These are phyloP conservation scores for Macrosiphum euphorbiae DNA, from an alignment of 2,888 invertebrate species.

Conservation along the genomic window DNA sequence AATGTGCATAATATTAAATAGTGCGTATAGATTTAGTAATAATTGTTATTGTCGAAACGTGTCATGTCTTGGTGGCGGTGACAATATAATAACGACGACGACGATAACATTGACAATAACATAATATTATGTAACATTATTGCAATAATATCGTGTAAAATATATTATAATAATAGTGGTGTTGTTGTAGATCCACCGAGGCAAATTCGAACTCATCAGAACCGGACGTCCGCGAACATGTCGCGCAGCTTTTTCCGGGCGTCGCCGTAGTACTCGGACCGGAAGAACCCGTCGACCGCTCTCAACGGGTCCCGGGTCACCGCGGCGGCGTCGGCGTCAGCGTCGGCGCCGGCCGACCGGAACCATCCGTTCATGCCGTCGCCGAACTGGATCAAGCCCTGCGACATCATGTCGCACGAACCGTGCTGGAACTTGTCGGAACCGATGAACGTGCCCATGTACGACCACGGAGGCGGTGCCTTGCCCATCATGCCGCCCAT, in stretches of 20 bases:
- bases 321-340: not conserved
- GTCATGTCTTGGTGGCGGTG: not conserved
- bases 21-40: too few species aligned
- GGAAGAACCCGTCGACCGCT: conserved; percentile 48
- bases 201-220: not conserved
- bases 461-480: conserved; percentile 42
- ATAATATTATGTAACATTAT: not conserved
- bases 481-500: conserved; percentile 56
- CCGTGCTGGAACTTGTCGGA: conserved; percentile 54
- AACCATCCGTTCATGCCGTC: conserved; percentile 29
- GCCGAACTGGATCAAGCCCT: conserved; percentile 43
- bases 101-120: not conserved
- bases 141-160: not conserved
- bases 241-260: not conserved
- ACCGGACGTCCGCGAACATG: conserved; percentile 55
- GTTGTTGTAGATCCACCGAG: not conserved
- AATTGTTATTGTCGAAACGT: not conserved
- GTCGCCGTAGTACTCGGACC: conserved; percentile 25
- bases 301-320: not conserved
- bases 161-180: not conserved
- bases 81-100: not conserved
- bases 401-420: conserved; percentile 53
- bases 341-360: not conserved
- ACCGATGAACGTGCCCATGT: conserved; percentile 55
- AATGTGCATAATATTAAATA: not conserved